Base-by-base conservation (phyloP, 2,888 invertebrate genomes). In the Lottia gigantea region DNA sequence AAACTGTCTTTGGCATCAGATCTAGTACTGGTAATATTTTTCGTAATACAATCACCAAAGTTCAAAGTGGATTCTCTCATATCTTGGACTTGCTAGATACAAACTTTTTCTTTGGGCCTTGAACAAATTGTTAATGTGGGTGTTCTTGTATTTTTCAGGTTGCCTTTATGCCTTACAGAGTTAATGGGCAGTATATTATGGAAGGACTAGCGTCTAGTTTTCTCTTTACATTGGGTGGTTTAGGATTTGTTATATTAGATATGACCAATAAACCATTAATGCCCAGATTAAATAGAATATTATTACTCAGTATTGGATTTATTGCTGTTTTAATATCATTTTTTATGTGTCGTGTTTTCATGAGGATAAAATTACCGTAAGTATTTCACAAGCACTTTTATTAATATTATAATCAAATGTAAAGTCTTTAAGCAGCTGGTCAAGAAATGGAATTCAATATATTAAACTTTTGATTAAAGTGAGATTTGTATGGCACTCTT, bases 141-240 rank as follows among this genome's bases (percentile, higher is more conserved):
- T 70, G 66, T 70, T 80, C 88, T 89, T n/a, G n/a, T n/a, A n/a
- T 49, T 46, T 81, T 81, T 69, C 85, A 94, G 93, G 94, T 96
- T 8, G 98, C 98, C 0, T 98, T 98, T 87, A 97, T 98, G 97
- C 97, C 97, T 0, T 97, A 97, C 88, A 91, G 98, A 78, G 97
- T 99, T 0, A 99, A 99, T 89, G 98, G 98, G 0, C 98, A 99
- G 88, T 99, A 98, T 87, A 99, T 99, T 71, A 97, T 99, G 97
- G 99, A 99, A 90, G 98, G 99, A 0, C 90, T 99, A 74, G 98
- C 98, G 0, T 95, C 98, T 15, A 97, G 97, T 89, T 98, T 99
- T 87, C 92, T 99, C 26, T 99, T 99, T 89, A 95, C 97, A 0
- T 91, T 98, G 74, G 98, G 98, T 62, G 98, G 98, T 0, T 90